A percentile compares a stretch with the other conserved stretches of the same genome.
These are phyloP conservation scores for Lycaon pictus DNA, from an alignment of 2,113 vertebrate species.

Conservation along the genomic window DNA sequence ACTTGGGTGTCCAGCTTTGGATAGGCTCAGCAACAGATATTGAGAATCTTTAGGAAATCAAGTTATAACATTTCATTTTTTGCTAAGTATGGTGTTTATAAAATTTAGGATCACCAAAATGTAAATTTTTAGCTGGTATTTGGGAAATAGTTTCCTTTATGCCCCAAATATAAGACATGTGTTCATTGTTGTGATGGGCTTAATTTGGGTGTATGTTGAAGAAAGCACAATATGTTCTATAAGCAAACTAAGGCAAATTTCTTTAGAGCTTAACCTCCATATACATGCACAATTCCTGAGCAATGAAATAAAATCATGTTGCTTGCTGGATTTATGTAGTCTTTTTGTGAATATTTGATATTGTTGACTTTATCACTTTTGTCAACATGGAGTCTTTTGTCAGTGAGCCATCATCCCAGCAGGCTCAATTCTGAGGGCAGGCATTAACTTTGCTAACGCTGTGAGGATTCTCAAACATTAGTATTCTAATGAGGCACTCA, in stretches of 20 bases:
- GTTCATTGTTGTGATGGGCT: neutral
- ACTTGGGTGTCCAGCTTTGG: neutral
- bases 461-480: neutral
- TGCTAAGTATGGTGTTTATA: neutral
- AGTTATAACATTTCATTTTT: neutral
- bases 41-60: neutral
- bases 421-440: neutral
- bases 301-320: neutral
- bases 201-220: neutral
- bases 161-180: neutral
- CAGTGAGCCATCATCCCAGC: constrained; percentile 54
- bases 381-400: neutral
- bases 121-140: neutral
- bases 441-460: neutral
- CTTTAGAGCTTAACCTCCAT: neutral
- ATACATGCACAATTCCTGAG: neutral
- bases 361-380: neutral
- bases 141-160: neutral
- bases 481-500: constrained; percentile 4
- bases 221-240: neutral
- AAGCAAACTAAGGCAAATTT: neutral
- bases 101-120: neutral
- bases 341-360: neutral
- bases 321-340: neutral
- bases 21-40: neutral